Evolutionary conservation across 2,888 invertebrate species (phyloP), one percentile per base, ranked within the genome.

Genomic region (Dilophus febrilis): DNA sequence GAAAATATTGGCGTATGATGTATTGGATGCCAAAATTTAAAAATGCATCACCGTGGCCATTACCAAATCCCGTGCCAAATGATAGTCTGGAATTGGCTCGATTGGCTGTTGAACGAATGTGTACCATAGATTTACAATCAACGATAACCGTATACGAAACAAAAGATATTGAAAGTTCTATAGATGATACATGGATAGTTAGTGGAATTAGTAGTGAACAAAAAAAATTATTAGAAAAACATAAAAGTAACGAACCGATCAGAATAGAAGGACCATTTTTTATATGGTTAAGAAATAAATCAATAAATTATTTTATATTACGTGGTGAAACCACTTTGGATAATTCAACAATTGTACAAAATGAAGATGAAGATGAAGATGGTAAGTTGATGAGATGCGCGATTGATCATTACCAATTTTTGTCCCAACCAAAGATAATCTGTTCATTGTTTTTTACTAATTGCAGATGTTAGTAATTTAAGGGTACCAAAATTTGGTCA

Each of bases 21-120:
- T 85, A 85, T 52, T 85, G 84, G 85, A 78, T 83, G 78, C 92
- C 95, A 0, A 98, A 97, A 59, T 88, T 98, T 55, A 85, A 78
- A 54, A 78, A 92, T 55, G 59, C 82, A 1, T 85, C 84, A 40
- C 94, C 94, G 1, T 94, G 86, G 82, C 72, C 72, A 4, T 58
- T 85, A 40, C 90, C 88, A 0, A 70, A 74, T 37, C 71, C 77
- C 1, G 56, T 86, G n/a, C 90, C 94, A 0, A 66, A 69, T 46
- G 83, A 87, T 52, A 67, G 74, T 1, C 59, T 81, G 12, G 79
- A 83, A 52, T 58, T 94, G 37, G 92, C 92, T 0, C 73, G 72
- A 54, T 53, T 90, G 40, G 92, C 90, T 0, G 73, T 97, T 36
- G 64, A 74, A 42, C 74, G 88, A 51, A 92, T 95, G 62, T 75